Conservation (phyloP, 30 jellyfish, hydroid and myxozoan species). For the Pelagia noctiluca region DNA sequence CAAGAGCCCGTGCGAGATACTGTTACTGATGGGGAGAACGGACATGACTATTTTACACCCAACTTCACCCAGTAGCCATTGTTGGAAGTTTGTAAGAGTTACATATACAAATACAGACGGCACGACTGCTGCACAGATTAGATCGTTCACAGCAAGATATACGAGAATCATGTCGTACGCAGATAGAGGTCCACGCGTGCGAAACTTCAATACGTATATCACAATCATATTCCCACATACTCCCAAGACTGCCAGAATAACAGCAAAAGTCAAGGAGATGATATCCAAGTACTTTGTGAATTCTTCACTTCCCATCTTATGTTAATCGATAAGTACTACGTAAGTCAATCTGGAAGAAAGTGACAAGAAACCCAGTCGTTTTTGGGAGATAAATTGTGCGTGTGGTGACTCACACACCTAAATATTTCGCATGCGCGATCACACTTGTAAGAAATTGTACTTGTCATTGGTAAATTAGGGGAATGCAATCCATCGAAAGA, state of each 20-base stretch:
- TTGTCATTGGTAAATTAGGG: too few species aligned
- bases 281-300: too few species aligned
- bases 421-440: too few species aligned
- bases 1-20: constrained; percentile 80
- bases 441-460: too few species aligned
- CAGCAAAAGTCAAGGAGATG: constrained; percentile 42
- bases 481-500: too few species aligned
- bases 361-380: too few species aligned
- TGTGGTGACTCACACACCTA: too few species aligned
- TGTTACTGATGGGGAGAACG: constrained; percentile 58
- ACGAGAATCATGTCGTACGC: constrained; percentile 58
- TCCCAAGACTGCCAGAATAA: constrained; percentile 53
- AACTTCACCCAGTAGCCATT: constrained; percentile 77
- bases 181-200: constrained; percentile 11
- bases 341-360: too few species aligned
- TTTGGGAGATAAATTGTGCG: too few species aligned
- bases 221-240: constrained; percentile 56
- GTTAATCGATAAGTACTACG: too few species aligned
- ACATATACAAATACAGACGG: constrained; percentile 71
- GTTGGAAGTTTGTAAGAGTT: constrained; percentile 67
- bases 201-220: constrained; percentile 51
- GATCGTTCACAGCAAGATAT: constrained; percentile 59
- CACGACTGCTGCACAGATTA: constrained; percentile 50
- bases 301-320: too few species aligned
- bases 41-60: constrained; percentile 82